These are phyloP conservation scores for Calameuta filiformis DNA, from an alignment of 2,888 invertebrate species.

Conservation along the genomic window DNA sequence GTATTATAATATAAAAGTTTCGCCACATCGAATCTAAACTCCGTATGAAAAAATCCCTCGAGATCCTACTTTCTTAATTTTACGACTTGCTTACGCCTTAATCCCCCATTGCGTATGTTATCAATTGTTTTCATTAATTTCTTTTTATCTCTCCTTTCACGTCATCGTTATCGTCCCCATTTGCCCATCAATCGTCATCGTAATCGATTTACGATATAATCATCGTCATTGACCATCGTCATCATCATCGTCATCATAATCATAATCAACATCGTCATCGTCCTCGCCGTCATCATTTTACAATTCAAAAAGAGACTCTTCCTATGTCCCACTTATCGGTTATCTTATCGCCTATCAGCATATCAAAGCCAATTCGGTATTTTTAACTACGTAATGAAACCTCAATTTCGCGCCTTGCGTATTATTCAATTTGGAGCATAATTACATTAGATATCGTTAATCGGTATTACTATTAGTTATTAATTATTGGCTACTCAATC, in stretches of 20 bases:
- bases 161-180: neutral
- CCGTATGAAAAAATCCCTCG: conserved; percentile 17
- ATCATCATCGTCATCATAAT: neutral
- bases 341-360: conserved; percentile 11
- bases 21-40: conserved; percentile 19
- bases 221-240: neutral
- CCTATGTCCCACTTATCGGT: neutral
- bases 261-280: neutral
- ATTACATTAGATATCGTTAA: conserved; percentile 8
- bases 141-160: neutral
- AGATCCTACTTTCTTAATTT: conserved; percentile 10
- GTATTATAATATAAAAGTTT: conserved; percentile 18
- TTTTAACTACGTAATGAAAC: conserved; percentile 4
- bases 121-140: neutral
- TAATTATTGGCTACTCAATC: conserved; percentile 19
- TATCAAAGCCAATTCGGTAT: conserved; percentile 23
- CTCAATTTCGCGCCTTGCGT: neutral
- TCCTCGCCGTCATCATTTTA: neutral
- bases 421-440: conserved; percentile 12
- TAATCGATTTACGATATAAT: neutral
- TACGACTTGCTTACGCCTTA: neutral
- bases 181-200: neutral
- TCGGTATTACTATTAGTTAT: conserved; percentile 12
- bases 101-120: neutral
- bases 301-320: conserved; percentile 10